Percentiles rank a stretch among this genome's conserved stretches.
Evolutionary conservation across 2,888 invertebrate genomes (phyloP).

Genomic region (Liodrosophila aerea): DNA sequence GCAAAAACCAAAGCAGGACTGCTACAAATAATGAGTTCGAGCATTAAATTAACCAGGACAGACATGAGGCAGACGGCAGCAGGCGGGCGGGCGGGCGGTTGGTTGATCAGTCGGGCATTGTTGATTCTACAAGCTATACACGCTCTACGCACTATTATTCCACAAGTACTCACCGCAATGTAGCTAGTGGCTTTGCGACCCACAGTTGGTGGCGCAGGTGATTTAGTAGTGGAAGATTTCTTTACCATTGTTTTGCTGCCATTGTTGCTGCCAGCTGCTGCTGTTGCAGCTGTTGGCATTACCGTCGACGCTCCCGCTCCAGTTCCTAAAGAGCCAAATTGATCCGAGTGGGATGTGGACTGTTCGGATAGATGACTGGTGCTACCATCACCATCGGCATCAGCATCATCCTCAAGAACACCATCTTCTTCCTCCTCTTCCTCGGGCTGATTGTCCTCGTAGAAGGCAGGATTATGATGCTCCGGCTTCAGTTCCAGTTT

Average conservation of each 20-base stretch:
- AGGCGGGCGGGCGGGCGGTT: constrained; percentile 29
- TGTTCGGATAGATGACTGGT: constrained; percentile 74
- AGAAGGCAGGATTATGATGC: constrained; percentile 80
- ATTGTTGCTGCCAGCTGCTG: constrained; percentile 22
- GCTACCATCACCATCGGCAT: constrained; percentile 77
- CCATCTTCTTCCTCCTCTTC: constrained; percentile 76
- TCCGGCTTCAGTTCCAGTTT: constrained; percentile 81
- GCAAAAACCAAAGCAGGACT: no score
- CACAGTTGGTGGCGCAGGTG: constrained; percentile 83
- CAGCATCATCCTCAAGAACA: constrained; percentile 60
- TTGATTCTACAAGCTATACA: constrained; percentile 57
- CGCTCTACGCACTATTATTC: constrained; percentile 72
- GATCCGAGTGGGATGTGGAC: constrained; percentile 61
- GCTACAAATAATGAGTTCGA: no score
- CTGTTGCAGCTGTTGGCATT: constrained; percentile 22
- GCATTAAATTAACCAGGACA: constrained; percentile 5
- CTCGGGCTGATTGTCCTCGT: constrained; percentile 74
- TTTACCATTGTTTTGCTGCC: constrained; percentile 74
- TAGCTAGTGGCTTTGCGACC: constrained; percentile 86
- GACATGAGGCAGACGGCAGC: constrained; percentile 14
- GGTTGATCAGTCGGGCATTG: constrained; percentile 20
- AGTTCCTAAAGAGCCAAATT: constrained; percentile 16
- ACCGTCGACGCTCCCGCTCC: not conserved
- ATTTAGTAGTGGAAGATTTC: constrained; percentile 80
- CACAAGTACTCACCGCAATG: constrained; percentile 84